These are phyloP conservation scores for Bradysia coprophila DNA, from an alignment of 1,140 invertebrate species.

Conservation along the genomic window DNA sequence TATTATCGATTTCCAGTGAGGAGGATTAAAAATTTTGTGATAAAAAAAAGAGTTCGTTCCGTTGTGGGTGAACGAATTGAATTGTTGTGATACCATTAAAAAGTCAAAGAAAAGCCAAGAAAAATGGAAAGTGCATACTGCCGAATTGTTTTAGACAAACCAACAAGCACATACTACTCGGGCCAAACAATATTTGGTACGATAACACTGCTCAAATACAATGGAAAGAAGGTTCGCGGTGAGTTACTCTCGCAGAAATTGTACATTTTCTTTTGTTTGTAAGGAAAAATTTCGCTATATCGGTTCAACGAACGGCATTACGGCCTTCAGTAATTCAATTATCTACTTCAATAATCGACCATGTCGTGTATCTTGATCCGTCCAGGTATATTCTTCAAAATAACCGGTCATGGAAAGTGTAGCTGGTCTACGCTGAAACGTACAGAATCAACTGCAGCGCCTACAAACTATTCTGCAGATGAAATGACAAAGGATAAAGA, in stretches of 20 bases:
- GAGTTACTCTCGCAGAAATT: constrained; percentile 6
- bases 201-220: constrained; percentile 17
- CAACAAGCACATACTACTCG: constrained; percentile 17
- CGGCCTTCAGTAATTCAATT: background rate
- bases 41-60: too few species aligned
- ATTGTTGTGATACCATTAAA: too few species aligned
- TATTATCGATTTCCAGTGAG: too few species aligned
- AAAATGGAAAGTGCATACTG: constrained; percentile 19
- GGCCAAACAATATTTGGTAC: constrained; percentile 19
- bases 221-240: constrained; percentile 22
- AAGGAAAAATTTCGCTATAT: background rate
- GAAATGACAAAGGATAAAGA: constrained; percentile 13
- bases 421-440: constrained; percentile 21
- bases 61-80: too few species aligned
- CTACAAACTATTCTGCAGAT: background rate
- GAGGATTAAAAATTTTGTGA: too few species aligned
- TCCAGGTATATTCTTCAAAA: constrained; percentile 19
- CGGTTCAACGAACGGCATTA: background rate
- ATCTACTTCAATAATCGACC: background rate
- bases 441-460: constrained; percentile 9
- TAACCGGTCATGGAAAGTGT: constrained; percentile 22
- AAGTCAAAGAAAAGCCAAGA: too few species aligned
- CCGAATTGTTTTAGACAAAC: constrained; percentile 17
- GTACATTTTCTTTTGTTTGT: background rate
- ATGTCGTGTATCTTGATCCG: constrained; percentile 1